These are phyloP conservation scores for Pangasius sanitwongsei DNA, from an alignment of 2,797 vertebrate species.

Conservation along the genomic window DNA sequence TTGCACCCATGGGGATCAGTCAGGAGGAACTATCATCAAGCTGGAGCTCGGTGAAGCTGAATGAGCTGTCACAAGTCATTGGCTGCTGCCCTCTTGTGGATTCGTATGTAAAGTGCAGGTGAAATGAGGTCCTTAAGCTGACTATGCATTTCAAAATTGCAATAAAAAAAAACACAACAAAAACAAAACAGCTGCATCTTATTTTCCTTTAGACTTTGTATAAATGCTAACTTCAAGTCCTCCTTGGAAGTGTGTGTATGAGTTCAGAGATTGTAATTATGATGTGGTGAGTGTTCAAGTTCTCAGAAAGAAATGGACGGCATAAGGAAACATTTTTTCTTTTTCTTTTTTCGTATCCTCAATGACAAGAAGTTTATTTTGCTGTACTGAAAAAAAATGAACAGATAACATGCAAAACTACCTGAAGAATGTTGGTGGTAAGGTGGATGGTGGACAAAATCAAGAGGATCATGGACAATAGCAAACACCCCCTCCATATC, in stretches of 20 bases:
- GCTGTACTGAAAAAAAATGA: neutral
- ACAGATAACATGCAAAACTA: neutral
- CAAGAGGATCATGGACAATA: no score
- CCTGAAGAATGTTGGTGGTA: neutral
- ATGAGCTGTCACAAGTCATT: neutral
- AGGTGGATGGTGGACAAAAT: no score
- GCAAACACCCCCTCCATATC: no score
- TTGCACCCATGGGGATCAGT: slow-evolving; percentile 18
- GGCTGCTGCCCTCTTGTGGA: slow-evolving; percentile 53
- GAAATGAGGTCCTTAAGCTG: neutral
- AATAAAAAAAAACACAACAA: neutral
- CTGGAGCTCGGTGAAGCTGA: neutral
- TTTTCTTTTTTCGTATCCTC: neutral
- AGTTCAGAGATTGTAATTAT: neutral
- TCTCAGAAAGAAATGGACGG: neutral
- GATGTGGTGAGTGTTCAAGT: neutral
- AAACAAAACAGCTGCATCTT: neutral
- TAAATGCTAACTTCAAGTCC: neutral
- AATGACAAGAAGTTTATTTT: neutral
- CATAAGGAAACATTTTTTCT: neutral
- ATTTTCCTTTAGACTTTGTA: neutral
- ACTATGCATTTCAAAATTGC: neutral
- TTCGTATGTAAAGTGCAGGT: neutral
- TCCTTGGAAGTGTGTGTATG: neutral
- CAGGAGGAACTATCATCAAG: neutral